Conservation (phyloP, 2,888 invertebrate species). For the Graphium colonna region DNA sequence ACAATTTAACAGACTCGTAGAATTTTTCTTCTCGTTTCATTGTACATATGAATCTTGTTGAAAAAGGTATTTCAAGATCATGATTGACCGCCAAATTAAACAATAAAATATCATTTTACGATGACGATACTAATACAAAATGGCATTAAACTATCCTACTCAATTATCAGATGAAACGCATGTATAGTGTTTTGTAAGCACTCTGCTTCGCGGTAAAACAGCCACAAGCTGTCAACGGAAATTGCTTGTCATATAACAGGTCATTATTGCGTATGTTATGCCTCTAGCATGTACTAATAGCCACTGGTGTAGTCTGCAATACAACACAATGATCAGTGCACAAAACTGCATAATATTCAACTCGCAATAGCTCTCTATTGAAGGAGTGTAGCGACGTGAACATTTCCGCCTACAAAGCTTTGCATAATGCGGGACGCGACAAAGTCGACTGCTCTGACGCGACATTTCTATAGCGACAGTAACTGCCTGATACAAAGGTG, state of each 20-base stretch:
- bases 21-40: too few relatives aligned
- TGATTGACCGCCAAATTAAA: too few relatives aligned
- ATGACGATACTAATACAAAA: too few relatives aligned
- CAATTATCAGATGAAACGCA: too few relatives aligned
- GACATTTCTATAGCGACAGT: slow-evolving; percentile 26
- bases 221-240: slow-evolving; percentile 2
- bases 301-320: slow-evolving; percentile 1
- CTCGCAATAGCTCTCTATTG: slow-evolving; percentile 22
- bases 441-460: slow-evolving; percentile 27
- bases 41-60: too few relatives aligned
- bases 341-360: slow-evolving; percentile 24
- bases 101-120: too few relatives aligned
- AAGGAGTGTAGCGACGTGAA: slow-evolving; percentile 26
- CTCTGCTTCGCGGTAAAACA: too few relatives aligned
- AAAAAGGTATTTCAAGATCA: too few relatives aligned
- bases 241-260: not conserved
- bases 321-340: slow-evolving; percentile 17
- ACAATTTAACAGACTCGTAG: too few relatives aligned
- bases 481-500: slow-evolving; percentile 22
- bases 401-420: slow-evolving; percentile 28
- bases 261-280: slow-evolving; percentile 1
- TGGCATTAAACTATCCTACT: too few relatives aligned
- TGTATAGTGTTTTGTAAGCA: too few relatives aligned
- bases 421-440: slow-evolving; percentile 25
- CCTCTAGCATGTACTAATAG: slow-evolving; percentile 5